Percentiles rank a stretch among this genome's conserved stretches.
Evolutionary conservation across 2,888 invertebrate genomes (phyloP).

Genomic region (Hoplodrina blanda): DNA sequence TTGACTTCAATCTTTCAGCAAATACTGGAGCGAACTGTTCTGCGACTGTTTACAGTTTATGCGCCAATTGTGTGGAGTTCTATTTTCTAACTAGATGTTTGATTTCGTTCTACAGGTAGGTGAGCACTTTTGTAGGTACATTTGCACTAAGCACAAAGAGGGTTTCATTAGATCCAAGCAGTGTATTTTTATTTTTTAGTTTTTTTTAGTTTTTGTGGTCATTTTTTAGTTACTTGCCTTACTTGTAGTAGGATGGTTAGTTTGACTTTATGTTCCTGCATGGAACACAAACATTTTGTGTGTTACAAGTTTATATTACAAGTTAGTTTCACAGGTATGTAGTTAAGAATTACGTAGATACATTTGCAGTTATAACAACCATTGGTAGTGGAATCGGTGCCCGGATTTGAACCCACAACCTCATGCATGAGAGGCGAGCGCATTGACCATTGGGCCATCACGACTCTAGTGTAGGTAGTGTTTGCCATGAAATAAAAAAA

Average conservation of each 20-base stretch:
- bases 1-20: slow-evolving; percentile 82
- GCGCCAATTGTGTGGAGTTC: slow-evolving; percentile 36
- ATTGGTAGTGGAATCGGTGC: neutral
- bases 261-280: too few species aligned
- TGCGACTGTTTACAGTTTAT: slow-evolving; percentile 39
- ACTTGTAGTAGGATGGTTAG: too few species aligned
- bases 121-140: neutral
- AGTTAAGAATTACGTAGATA: neutral
- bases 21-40: slow-evolving; percentile 69
- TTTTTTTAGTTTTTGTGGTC: too few species aligned
- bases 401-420: too few species aligned
- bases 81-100: slow-evolving; percentile 47
- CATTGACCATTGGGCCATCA: too few species aligned
- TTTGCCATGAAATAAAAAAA: neutral
- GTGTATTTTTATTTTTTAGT: too few species aligned
- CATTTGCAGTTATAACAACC: neutral
- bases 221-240: too few species aligned
- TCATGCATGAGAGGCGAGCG: too few species aligned
- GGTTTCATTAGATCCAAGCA: too few species aligned
- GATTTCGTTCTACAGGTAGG: slow-evolving; percentile 9
- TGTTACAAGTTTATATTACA: too few species aligned
- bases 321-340: neutral
- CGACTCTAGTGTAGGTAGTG: too few species aligned
- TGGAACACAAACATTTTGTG: too few species aligned
- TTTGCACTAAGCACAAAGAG: neutral